Conservation (phyloP, 2,797 vertebrate species). For the Acanthurus leucopareius region DNA sequence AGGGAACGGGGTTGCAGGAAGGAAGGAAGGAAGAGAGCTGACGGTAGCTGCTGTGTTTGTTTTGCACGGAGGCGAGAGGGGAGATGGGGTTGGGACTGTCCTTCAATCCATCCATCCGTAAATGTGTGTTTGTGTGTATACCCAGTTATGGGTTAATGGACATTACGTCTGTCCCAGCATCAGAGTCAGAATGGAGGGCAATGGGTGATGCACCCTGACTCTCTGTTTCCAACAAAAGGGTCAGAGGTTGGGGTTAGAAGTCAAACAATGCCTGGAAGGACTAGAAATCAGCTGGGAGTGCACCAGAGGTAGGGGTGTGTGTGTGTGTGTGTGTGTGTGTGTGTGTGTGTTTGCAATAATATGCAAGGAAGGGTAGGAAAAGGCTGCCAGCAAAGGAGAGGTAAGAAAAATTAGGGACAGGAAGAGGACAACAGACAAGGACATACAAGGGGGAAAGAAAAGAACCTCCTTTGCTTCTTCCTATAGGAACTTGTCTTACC, state of each 20-base stretch:
- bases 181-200: constrained; percentile 27
- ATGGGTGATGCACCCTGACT: constrained; percentile 15
- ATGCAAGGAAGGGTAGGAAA: constrained; percentile 35
- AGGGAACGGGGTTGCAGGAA: constrained; percentile 44
- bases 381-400: constrained; percentile 58
- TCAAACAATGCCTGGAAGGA: constrained; percentile 69
- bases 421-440: constrained; percentile 57
- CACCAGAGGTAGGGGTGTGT: constrained; percentile 43
- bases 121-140: constrained; percentile 1
- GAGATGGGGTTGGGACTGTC: constrained; percentile 54
- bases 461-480: constrained; percentile 29
- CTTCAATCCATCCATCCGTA: constrained; percentile 48
- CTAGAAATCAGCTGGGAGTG: constrained; percentile 61
- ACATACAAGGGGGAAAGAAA: constrained; percentile 27
- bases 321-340: constrained; percentile 35
- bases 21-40: constrained; percentile 66
- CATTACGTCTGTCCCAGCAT: constrained; percentile 65
- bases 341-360: constrained; percentile 30
- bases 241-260: constrained; percentile 71
- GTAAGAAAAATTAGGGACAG: constrained; percentile 54
- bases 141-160: constrained; percentile 66
- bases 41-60: constrained; percentile 69
- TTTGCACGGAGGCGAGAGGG: constrained; percentile 57
- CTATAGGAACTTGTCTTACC: constrained; percentile 53
- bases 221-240: constrained; percentile 46